Evolutionary conservation across 1,140 invertebrate genomes (phyloP).

Genomic region (Pteromalus puparum): DNA sequence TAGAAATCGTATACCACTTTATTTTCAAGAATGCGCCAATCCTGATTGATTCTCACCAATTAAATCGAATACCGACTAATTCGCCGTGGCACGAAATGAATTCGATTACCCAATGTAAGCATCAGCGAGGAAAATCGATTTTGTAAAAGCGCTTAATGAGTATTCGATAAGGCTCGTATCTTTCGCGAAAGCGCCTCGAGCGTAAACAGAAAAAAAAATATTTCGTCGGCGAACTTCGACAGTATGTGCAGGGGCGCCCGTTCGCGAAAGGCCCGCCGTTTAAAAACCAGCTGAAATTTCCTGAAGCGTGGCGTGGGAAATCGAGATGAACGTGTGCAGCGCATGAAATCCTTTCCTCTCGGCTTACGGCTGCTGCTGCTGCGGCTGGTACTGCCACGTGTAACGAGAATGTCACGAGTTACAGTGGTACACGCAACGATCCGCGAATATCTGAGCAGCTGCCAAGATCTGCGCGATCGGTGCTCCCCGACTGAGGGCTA

Average conservation of each 20-base stretch:
- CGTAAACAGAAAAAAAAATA: background rate
- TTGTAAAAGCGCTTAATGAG: background rate
- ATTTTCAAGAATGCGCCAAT: too few species aligned
- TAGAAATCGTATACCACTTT: too few species aligned
- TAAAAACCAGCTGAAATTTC: background rate
- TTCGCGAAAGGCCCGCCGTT: background rate
- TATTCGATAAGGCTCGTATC: background rate
- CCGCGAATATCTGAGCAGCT: slow-evolving; percentile 28
- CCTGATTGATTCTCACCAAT: background rate
- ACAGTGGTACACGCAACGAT: background rate
- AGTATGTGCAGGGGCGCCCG: too few species aligned
- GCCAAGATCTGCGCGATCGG: background rate
- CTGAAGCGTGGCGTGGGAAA: background rate
- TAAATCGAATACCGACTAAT: background rate
- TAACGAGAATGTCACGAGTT: background rate
- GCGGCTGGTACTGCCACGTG: background rate
- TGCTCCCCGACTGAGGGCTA: background rate
- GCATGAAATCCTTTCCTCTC: background rate
- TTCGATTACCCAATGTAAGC: background rate
- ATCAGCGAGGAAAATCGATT: background rate
- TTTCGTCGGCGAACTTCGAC: background rate
- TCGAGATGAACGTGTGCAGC: background rate
- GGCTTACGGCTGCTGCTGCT: too few species aligned
- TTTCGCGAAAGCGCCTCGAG: background rate
- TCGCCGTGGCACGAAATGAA: background rate